These are phyloP conservation scores for Noturus placidus DNA, from an alignment of 2,113 vertebrate species.

Conservation along the genomic window DNA sequence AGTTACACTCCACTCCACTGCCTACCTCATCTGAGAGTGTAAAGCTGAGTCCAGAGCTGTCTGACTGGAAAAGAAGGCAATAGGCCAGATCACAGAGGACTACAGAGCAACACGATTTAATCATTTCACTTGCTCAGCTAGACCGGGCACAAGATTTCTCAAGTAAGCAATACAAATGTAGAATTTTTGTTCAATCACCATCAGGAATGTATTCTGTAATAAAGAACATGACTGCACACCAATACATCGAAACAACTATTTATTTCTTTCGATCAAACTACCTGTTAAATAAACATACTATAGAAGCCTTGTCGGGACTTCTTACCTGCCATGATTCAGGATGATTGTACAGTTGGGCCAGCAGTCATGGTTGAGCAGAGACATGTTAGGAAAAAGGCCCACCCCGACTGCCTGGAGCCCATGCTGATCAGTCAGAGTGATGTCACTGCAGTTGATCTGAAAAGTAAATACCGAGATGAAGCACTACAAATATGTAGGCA, in stretches of 20 bases:
- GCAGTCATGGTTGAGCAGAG: conserved; percentile 92
- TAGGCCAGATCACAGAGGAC: conserved; percentile 50
- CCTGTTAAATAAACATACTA: not conserved
- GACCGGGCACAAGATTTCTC: not conserved
- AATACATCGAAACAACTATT: not conserved
- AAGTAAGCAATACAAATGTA: not conserved
- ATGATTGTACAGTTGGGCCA: conserved; percentile 94
- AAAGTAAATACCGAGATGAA: conserved; percentile 18
- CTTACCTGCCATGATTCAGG: conserved; percentile 97
- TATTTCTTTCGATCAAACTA: not conserved
- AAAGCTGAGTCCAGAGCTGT: conserved; percentile 89
- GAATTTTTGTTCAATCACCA: not conserved
- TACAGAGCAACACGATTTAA: not conserved
- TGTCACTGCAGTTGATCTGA: conserved; percentile 91
- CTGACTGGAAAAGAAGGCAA: conserved; percentile 90
- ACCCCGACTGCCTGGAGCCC: conserved; percentile 91
- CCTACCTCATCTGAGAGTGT: conserved; percentile 95
- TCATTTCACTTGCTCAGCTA: not conserved
- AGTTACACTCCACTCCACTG: conserved; percentile 51
- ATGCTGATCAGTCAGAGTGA: conserved; percentile 90
- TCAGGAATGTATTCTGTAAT: not conserved
- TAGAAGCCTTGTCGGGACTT: conserved; percentile 45
- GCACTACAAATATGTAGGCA: not conserved
- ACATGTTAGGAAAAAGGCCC: conserved; percentile 92
- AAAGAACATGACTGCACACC: not conserved